Base-by-base conservation (phyloP, 2,888 invertebrate species). In the Caenorhabditis japonica region DNA sequence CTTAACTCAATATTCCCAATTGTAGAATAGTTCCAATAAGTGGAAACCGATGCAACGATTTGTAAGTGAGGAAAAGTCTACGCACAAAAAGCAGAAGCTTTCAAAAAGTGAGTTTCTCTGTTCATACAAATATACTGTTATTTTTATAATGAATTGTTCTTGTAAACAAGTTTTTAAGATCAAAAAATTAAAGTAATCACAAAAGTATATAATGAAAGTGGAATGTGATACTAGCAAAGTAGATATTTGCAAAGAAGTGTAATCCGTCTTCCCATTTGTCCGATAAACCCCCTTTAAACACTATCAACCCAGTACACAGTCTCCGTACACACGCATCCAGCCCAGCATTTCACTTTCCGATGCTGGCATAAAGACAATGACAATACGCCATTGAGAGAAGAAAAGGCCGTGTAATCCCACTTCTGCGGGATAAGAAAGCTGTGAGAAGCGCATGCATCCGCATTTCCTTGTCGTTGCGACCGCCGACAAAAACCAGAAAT, bases 41-140 rank as follows among this genome's bases (percentile, higher is more conserved):
- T 69, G 69, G 69, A 60, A 59, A 15, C 70, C 61, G 10, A 61
- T 61, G 55, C 70, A 70, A 15, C 13, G 70, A 19, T 61, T 62
- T 13, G 41, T 61, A 4, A 47, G 25, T 12, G 60, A 69, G 5
- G 55, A 60, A 7, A 55, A 55, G 8, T 12, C 49, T 0, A 12
- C 19, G 3, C 34, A 34, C 5, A 59, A 52, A 12, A 68, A 51
- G 12, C 49, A 27, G 10, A 66, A 56, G 25, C 12, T 30, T 7
- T 8, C 49, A 0, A 56, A 56, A 51, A 47, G 66, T 62, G 30
- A 36, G 51, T 43, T n/a, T 17, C 12, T 21, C 39, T 8, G 8
- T 49, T 15, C 7, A 7, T n/a, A n/a, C n/a, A n/a, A n/a, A n/a
- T n/a, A 30, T 30, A 30, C 10, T 30, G 5, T 30, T 5, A 30